phyloP scores from a whole-genome alignment of 92 coral and sea anemone species.

The Muricea muricata region DNA sequence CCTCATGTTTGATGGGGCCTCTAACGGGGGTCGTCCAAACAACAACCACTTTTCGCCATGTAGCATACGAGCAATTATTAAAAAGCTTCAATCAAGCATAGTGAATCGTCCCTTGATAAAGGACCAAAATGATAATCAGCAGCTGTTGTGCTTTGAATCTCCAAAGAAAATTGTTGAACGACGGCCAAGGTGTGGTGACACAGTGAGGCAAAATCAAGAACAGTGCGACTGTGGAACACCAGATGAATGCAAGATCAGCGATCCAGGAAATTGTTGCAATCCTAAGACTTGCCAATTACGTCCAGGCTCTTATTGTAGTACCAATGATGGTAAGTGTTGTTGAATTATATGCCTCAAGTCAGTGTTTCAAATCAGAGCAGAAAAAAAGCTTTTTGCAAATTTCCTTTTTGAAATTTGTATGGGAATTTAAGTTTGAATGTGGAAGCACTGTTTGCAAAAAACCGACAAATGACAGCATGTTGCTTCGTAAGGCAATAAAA shows the following conservation, averaged over 20 bases:
- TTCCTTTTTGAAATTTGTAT: too few relatives aligned
- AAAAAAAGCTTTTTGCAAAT: too few relatives aligned
- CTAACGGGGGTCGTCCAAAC: background rate
- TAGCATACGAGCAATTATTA: constrained; percentile 16
- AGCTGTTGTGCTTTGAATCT: constrained; percentile 5
- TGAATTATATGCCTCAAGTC: too few relatives aligned
- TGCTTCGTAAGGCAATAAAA: too few relatives aligned
- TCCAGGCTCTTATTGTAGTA: constrained; percentile 32
- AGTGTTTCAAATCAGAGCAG: too few relatives aligned
- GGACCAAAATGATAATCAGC: background rate
- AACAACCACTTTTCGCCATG: constrained; percentile 32
- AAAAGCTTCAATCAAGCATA: background rate
- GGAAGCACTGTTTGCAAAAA: too few relatives aligned
- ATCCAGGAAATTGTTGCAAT: constrained; percentile 74
- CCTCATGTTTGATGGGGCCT: constrained; percentile 32
- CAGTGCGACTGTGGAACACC: constrained; percentile 93
- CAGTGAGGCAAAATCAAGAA: constrained; percentile 68
- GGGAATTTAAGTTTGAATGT: too few relatives aligned
- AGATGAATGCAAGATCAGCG: constrained; percentile 58
- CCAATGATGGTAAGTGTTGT: constrained; percentile 30
- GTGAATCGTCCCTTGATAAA: background rate
- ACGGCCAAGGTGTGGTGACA: constrained; percentile 78
- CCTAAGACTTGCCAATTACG: constrained; percentile 47
- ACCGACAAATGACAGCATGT: too few relatives aligned
- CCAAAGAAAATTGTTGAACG: constrained; percentile 3